phyloP scores from a whole-genome alignment of 2,797 vertebrate genomes.

The Megaceryle alcyon region DNA sequence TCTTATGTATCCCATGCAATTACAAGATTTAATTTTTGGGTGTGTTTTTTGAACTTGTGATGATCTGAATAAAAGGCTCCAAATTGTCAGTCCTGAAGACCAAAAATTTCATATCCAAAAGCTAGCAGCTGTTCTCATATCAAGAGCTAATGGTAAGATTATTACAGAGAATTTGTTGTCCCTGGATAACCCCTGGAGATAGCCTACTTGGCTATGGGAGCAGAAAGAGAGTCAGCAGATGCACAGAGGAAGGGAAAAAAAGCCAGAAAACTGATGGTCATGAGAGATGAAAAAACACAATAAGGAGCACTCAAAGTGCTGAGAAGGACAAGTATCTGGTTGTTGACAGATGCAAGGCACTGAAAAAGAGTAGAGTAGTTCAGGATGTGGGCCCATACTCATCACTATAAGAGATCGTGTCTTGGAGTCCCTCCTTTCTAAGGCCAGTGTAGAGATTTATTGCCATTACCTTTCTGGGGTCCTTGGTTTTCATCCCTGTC shows the following conservation, averaged over 20 bases:
- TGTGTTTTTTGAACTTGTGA: background rate
- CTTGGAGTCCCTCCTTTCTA: background rate
- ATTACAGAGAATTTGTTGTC: conserved; percentile 12
- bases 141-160: background rate
- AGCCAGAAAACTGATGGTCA: conserved; percentile 4
- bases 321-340: background rate
- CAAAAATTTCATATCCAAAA: background rate
- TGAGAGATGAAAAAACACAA: background rate
- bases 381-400: background rate
- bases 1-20: background rate
- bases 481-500: background rate
- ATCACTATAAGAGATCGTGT: background rate
- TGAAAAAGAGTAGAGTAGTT: background rate
- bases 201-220: background rate
- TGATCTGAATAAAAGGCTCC: background rate
- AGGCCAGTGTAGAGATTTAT: background rate
- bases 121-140: conserved; percentile 24
- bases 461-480: background rate
- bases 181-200: conserved; percentile 29
- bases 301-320: background rate
- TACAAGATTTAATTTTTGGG: background rate
- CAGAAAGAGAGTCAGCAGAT: background rate
- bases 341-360: background rate
- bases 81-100: background rate
- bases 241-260: background rate